Evolutionary conservation across 2,888 invertebrate species (phyloP), one percentile per base, ranked within the genome.

Genomic region (Julus scandinavius): DNA sequence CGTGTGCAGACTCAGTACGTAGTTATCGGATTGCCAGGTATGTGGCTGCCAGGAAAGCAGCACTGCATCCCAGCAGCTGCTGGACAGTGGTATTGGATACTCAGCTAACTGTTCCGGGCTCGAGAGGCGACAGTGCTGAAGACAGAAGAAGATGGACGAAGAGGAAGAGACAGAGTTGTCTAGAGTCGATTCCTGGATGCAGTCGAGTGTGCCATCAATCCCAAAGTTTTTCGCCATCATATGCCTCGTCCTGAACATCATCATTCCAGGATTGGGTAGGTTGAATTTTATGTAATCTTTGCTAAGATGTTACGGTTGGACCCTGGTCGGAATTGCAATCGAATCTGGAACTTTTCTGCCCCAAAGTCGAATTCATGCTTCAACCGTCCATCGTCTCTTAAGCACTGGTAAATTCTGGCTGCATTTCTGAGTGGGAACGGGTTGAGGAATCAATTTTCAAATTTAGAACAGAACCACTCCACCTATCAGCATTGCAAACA

Each of bases 171-270:
- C 85, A 4, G 87, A 87, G n/a, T 58, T 87, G 1, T 41, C 85
- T 29, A 86, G 86, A 87, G 87, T 80, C 13, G 87, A 88, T 80
- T 63, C 88, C 15, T 88, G 88, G 88, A 38, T 88, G 41, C 88
- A 88, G 49, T 88, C 88, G 1, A 49, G 38, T 13, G 87, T 88
- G n/a, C 88, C 88, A 11, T 86, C 87, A 13, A 41, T 88, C 6
- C 88, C 88, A 2, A 86, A 40, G 20, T 17, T 45, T 20, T 54
- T 45, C 40, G 88, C 88, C 40, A 40, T 63, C 50, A 41, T 87
- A 2, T 88, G 88, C 50, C 87, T 88, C 11, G 41, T 88, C 49
- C 17, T 86, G 9, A 88, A 88, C 80, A 49, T 88, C 2, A n/a
- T 87, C 38, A 72, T 88, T 58, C 88, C 88, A 20, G 88, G 88